A percentile compares a stretch with the other conserved stretches of the same genome.
Evolutionary conservation across 2,888 invertebrate genomes (phyloP).

Genomic region (Agrotis ipsilon): DNA sequence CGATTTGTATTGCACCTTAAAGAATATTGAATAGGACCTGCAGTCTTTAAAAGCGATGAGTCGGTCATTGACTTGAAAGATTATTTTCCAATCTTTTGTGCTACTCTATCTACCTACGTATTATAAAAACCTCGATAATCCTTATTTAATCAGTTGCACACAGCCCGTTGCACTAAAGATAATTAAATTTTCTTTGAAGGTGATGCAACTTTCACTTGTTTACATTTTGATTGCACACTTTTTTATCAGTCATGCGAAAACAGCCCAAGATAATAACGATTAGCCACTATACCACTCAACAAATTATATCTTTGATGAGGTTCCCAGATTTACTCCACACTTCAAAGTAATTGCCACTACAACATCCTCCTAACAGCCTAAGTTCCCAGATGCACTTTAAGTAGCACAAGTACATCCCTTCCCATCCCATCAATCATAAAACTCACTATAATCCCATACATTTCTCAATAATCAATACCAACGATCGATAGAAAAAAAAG

Average conservation of each 20-base stretch:
- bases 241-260: slow-evolving; percentile 21
- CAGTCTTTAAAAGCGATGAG: slow-evolving; percentile 4
- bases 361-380: neutral
- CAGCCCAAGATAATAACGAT: neutral
- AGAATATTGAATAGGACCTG: slow-evolving; percentile 32
- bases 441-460: slow-evolving; percentile 31
- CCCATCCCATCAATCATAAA: slow-evolving; percentile 48
- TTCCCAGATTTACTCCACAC: slow-evolving; percentile 7
- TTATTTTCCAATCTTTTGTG: slow-evolving; percentile 7
- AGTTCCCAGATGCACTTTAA: slow-evolving; percentile 25
- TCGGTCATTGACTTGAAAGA: slow-evolving; percentile 19
- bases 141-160: slow-evolving; percentile 28
- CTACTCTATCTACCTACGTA: slow-evolving; percentile 3
- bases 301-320: no score
- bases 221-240: slow-evolving; percentile 22
- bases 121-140: slow-evolving; percentile 4
- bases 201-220: slow-evolving; percentile 35
- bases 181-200: slow-evolving; percentile 10
- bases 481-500: slow-evolving; percentile 37
- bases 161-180: slow-evolving; percentile 38
- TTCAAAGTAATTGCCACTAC: slow-evolving; percentile 1
- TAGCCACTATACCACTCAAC: neutral
- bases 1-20: slow-evolving; percentile 12
- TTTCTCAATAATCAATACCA: slow-evolving; percentile 48
- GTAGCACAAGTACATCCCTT: slow-evolving; percentile 18